Percentiles rank a stretch among this genome's conserved stretches.
Conservation (phyloP, 2,113 vertebrate genomes). For the Piaya cayana region DNA sequence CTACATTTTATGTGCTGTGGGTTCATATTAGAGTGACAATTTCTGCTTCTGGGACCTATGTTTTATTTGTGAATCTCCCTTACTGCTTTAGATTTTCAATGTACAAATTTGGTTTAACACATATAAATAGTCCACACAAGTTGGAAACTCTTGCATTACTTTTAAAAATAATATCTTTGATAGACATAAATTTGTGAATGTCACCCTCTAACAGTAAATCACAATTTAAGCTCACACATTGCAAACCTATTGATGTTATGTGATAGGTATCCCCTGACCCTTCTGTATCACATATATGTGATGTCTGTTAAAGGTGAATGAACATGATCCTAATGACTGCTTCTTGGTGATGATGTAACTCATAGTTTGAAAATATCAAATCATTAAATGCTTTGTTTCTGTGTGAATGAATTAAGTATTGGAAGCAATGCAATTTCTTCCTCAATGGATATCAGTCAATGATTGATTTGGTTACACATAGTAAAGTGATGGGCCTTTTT, state of each 20-base stretch:
- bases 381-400: neutral
- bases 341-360: neutral
- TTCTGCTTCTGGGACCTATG: neutral
- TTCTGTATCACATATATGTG: neutral
- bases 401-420: neutral
- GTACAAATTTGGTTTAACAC: neutral
- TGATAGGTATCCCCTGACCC: accelerated
- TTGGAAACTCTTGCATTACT: too few relatives aligned
- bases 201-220: neutral
- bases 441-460: neutral
- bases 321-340: neutral
- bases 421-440: neutral
- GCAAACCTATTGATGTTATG: neutral
- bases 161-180: neutral
- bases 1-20: neutral
- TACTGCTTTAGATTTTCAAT: neutral
- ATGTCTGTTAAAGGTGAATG: neutral
- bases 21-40: neutral
- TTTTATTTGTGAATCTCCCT: neutral
- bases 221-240: neutral
- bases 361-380: neutral
- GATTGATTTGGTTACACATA: neutral
- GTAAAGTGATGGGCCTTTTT: neutral
- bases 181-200: neutral
- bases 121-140: neutral